Base-by-base conservation (phyloP, 2,888 invertebrate species). In the Melangyna quadrimaculata region DNA sequence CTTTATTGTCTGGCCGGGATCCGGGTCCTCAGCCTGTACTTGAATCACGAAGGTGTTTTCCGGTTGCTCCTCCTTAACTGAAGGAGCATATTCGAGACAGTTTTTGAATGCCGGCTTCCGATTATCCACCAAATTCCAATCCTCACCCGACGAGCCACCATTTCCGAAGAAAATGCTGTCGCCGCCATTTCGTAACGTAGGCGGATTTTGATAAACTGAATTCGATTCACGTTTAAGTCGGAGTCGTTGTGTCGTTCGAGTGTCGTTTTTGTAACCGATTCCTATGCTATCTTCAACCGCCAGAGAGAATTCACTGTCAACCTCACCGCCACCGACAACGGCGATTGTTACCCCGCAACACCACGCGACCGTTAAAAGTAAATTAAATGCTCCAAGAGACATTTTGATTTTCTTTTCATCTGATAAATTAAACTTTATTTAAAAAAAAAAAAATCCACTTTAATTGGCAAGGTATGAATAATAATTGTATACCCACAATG, bases 71-170 rank as follows among this genome's bases (percentile, higher is more conserved):
- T 98, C 98, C 90, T 95, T 95, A 24, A 97, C 96, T 32, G 94
- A 93, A 0, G 96, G 97, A 89, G 94, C 95, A 92, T 98, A 98
- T 88, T 93, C 94, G 75, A 95, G 94, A 92, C 99, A 99, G 88
- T 97, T 94, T 51, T 94, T 95, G 92, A 98, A 98, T 82, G 95
- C 94, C 1, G 98, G 98, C 90, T 98, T 98, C 91, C 97, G 96
- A 92, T 97, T 97, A 92, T 97, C 94, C 51, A 91, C 88, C 45
- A 88, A 88, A 40, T 87, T 89, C 45, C 88, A 88, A 19, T 89
- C 89, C 73, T 89, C 88, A 65, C 70, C 65, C n/a, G 43, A 35
- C 2, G 69, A 75, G 40, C 74, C 78, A 19, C 87, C 78, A 83
- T 88, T 89, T 27, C 87, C 88, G 77, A 82, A 63, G 78, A 72